A percentile compares a stretch with the other conserved stretches of the same genome.
Evolutionary conservation across 1,140 invertebrate species (phyloP).

Genomic region (Lethocerus indicus): DNA sequence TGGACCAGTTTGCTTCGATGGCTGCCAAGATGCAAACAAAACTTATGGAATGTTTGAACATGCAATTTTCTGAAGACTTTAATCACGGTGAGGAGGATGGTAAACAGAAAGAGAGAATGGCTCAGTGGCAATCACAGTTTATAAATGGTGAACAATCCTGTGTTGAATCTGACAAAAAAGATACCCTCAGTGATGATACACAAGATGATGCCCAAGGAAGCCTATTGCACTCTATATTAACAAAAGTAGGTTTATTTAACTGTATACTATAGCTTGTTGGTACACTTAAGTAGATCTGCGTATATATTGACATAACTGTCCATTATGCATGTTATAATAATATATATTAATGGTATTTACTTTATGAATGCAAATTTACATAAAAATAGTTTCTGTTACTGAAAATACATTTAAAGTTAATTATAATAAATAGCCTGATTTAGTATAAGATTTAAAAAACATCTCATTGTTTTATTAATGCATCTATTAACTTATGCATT

Average conservation of each 20-base stretch:
- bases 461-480: too few species aligned
- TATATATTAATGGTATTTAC: too few species aligned
- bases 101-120: not conserved
- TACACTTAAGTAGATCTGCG: too few species aligned
- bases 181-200: slow-evolving; percentile 17
- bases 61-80: slow-evolving; percentile 1
- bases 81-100: not conserved
- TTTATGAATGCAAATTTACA: too few species aligned
- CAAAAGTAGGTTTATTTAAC: slow-evolving; percentile 20
- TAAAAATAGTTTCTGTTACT: too few species aligned
- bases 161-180: slow-evolving; percentile 7
- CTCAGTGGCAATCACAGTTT: not conserved
- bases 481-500: slow-evolving; percentile 12
- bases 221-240: slow-evolving; percentile 33
- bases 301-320: too few species aligned
- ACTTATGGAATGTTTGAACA: slow-evolving; percentile 18
- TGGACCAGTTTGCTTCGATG: slow-evolving; percentile 36
- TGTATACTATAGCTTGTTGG: not conserved
- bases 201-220: slow-evolving; percentile 25
- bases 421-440: too few species aligned
- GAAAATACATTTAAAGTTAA: too few species aligned
- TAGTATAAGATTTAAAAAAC: too few species aligned
- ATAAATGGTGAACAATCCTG: slow-evolving; percentile 12
- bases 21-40: slow-evolving; percentile 34
- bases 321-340: too few species aligned